phyloP scores from a whole-genome alignment of 1,140 invertebrate genomes.

The Platyscapa corneri region DNA sequence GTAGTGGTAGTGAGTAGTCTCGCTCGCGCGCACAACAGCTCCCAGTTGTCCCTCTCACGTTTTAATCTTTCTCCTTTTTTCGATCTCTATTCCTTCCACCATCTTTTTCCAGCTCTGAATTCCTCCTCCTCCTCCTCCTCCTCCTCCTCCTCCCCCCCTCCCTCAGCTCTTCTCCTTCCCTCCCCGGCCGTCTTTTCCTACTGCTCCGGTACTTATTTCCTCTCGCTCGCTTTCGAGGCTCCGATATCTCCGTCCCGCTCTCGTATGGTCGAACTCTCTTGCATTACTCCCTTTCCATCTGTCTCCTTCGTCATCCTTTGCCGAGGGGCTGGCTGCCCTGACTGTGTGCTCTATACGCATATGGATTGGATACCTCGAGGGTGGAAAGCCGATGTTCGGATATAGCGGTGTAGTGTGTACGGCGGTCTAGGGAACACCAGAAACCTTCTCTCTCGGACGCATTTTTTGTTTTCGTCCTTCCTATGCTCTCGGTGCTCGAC shows the following conservation, averaged over 20 bases:
- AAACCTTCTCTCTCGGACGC: conserved; percentile 11
- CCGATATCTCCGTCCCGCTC: background rate
- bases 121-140: background rate
- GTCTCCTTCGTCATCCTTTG: conserved; percentile 37
- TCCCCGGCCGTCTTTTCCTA: too few relatives aligned
- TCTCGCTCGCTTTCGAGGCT: background rate
- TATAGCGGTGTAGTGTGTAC: background rate
- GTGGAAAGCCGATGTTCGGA: conserved; percentile 39
- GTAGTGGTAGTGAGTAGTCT: too few relatives aligned
- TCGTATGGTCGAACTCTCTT: background rate
- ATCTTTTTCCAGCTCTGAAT: conserved; percentile 25
- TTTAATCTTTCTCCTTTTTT: background rate
- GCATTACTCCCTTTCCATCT: conserved; percentile 23
- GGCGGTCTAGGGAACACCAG: conserved; percentile 8
- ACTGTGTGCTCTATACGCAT: conserved; percentile 3
- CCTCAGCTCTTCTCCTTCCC: background rate
- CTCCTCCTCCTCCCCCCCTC: background rate
- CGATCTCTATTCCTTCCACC: conserved; percentile 14
- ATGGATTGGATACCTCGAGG: conserved; percentile 44
- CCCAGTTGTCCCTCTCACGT: background rate
- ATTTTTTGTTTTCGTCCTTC: background rate
- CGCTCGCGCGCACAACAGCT: background rate
- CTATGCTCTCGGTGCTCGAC: background rate
- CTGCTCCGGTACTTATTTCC: background rate
- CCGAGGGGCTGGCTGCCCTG: background rate